Base-by-base conservation (phyloP, 1,140 invertebrate genomes). In the Diachasmimorpha longicaudata region DNA sequence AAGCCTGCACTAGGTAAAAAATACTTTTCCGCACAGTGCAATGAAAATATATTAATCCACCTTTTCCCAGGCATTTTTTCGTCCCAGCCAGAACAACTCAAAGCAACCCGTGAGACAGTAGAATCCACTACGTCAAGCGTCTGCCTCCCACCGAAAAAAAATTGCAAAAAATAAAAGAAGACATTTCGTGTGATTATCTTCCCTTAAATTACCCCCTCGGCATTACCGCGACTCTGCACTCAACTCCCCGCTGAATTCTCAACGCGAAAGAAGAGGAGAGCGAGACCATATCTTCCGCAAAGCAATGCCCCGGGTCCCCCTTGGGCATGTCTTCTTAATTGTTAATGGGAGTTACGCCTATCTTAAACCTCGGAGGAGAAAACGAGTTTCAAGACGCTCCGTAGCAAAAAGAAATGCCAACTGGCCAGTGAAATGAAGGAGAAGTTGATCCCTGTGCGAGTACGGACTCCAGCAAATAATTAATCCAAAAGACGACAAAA, bases 271-370 rank as follows among this genome's bases (percentile, higher is more conserved):
- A 23, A 19, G 11, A 63, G 9, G 58, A 58, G 52, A 58, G 16
- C 3, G 58, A 63, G 58, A 63, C 44, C 11, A 52, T n/a, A 52
- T 63, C 58, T 63, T 63, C 13, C 31, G 16, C 70, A 21, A 74
- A 58, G 55, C 63, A 21, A 13, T 52, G 42, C 39, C 37, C 39
- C 36, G 10, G 52, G 63, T 21, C 19, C 63, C 48, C 48, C 23
- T 58, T 23, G 8, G 75, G 21, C 74, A 69, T 76, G 76, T 82
- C 78, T 79, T 80, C 77, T 84, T 84, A 84, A 84, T 84, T 83
- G 78, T 80, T 80, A 80, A 82, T 80, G 77, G 78, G 79, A 79
- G 76, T 82, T 78, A 74, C 79, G 74, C 76, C 78, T 76, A 66
- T 76, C 76, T 70, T 37, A 70, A 66, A 16, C 69, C 72, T 63